Evolutionary conservation across 2,888 invertebrate species (phyloP).

Genomic region (Caradrina clavipalpis): DNA sequence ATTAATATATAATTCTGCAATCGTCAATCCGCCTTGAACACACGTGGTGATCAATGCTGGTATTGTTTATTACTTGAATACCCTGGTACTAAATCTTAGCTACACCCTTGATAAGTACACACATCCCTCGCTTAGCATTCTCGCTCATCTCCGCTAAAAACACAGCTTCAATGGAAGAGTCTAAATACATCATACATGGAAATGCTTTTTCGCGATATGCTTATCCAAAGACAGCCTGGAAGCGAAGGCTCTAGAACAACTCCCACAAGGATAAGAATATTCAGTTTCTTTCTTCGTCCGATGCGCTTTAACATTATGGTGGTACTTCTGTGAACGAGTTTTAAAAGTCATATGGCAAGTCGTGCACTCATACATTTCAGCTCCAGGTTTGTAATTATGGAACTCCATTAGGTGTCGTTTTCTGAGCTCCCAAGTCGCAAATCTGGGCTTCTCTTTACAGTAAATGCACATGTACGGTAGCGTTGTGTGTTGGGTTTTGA

Average conservation of each 20-base stretch:
- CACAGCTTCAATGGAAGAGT: not conserved
- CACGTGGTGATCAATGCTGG: no score
- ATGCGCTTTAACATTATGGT: conserved; percentile 86
- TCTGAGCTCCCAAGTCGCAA: conserved; percentile 85
- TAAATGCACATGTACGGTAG: conserved; percentile 86
- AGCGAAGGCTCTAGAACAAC: conserved; percentile 88
- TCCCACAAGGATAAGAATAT: conserved; percentile 86
- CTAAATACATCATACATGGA: conserved; percentile 75
- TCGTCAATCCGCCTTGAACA: no score
- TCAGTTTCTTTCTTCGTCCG: conserved; percentile 85
- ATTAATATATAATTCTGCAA: no score
- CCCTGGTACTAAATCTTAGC: no score
- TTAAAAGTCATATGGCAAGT: conserved; percentile 88
- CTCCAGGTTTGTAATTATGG: conserved; percentile 85
- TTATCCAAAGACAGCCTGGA: conserved; percentile 89
- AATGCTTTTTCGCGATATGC: conserved; percentile 90
- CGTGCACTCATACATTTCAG: conserved; percentile 87
- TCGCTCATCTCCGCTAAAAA: no score
- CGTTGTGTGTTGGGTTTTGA: conserved; percentile 85
- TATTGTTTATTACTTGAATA: no score
- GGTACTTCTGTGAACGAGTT: conserved; percentile 86
- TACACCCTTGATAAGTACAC: no score
- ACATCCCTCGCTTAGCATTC: no score
- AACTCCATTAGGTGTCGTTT: conserved; percentile 86
- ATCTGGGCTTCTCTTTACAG: conserved; percentile 86